Conservation (phyloP, 1,140 invertebrate species). For the Uloborus diversus region DNA sequence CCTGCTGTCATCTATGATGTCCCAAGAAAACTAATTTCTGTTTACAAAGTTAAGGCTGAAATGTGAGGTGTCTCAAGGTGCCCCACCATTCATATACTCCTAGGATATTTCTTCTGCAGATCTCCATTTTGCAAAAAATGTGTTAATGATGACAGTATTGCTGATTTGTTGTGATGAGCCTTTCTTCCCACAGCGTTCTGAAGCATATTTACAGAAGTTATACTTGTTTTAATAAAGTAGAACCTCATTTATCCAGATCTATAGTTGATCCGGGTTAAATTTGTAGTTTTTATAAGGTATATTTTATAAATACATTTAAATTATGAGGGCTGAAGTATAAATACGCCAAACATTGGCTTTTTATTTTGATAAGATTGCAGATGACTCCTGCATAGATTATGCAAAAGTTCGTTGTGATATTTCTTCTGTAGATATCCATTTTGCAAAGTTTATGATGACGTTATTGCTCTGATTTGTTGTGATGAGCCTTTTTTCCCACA, state of each 20-base stretch:
- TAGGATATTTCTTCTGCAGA: no score
- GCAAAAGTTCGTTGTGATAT: neutral
- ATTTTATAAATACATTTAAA: neutral
- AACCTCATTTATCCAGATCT: neutral
- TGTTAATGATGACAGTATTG: neutral
- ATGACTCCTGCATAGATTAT: no score
- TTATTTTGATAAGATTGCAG: neutral
- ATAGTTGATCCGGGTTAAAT: neutral
- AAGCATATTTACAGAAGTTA: neutral
- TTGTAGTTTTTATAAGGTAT: neutral
- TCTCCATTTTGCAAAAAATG: no score
- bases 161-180: neutral
- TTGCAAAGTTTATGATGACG: neutral
- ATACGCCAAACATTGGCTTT: no score
- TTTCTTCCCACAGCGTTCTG: neutral
- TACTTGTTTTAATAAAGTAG: neutral
- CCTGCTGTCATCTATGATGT: no score
- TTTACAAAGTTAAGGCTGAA: no score
- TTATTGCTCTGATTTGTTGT: neutral
- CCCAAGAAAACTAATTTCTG: no score
- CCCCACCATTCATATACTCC: no score
- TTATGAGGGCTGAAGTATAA: neutral
- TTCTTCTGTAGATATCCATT: no score
- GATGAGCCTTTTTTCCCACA: neutral
- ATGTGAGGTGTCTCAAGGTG: no score